Conservation (phyloP, 2,797 vertebrate genomes). For the Pipistrellus kuhlii region DNA sequence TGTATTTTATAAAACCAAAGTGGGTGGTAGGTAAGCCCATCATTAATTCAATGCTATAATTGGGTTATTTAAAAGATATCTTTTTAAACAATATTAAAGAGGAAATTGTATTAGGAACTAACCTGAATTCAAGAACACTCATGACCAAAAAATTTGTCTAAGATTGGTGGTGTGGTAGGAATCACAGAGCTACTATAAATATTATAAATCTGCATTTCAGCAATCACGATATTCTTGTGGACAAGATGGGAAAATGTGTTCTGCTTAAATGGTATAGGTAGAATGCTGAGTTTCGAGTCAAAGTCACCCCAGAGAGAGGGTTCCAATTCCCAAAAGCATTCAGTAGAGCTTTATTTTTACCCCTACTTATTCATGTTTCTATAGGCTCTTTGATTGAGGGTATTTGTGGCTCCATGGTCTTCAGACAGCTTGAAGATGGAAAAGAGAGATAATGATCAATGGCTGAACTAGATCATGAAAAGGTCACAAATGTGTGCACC, state of each 20-base stretch:
- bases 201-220: constrained; percentile 26
- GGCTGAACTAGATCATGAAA: background rate
- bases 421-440: background rate
- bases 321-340: background rate
- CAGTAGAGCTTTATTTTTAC: background rate
- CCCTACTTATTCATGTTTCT: background rate
- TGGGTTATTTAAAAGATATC: background rate
- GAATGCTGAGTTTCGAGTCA: background rate
- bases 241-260: background rate
- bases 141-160: background rate
- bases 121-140: constrained; percentile 21
- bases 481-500: background rate
- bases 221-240: background rate
- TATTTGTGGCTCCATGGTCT: background rate
- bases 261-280: background rate
- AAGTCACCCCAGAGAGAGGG: background rate
- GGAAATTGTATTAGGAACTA: background rate
- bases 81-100: background rate
- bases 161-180: background rate
- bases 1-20: constrained; percentile 20
- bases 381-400: background rate
- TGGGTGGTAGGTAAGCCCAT: background rate
- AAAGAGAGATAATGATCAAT: background rate
- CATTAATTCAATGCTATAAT: background rate
- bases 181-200: constrained; percentile 4